These are phyloP conservation scores for Oeneis ivallda DNA, from an alignment of 2,888 invertebrate genomes.

Conservation along the genomic window DNA sequence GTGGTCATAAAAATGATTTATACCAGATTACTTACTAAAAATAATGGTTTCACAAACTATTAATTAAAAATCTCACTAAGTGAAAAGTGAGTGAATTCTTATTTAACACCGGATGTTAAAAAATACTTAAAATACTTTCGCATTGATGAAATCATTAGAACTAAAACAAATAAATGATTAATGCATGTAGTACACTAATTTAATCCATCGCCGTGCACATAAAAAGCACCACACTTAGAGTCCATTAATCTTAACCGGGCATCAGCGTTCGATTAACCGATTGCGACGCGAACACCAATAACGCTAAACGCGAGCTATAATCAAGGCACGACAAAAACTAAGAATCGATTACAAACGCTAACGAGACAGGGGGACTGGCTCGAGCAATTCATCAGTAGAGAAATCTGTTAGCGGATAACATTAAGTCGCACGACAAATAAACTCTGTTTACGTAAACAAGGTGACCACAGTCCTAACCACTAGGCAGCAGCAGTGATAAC, in stretches of 20 bases:
- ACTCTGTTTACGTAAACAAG: not conserved
- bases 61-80: not conserved
- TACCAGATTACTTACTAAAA: not conserved
- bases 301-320: slow-evolving; percentile 37
- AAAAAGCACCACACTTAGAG: slow-evolving; percentile 31
- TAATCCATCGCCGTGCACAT: slow-evolving; percentile 25
- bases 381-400: slow-evolving; percentile 53
- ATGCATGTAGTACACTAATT: slow-evolving; percentile 27
- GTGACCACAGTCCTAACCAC: no score
- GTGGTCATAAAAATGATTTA: not conserved
- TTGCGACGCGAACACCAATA: slow-evolving; percentile 36
- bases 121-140: not conserved
- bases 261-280: slow-evolving; percentile 35
- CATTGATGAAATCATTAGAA: slow-evolving; percentile 8
- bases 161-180: slow-evolving; percentile 21
- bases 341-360: slow-evolving; percentile 47
- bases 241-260: slow-evolving; percentile 37
- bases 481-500: no score
- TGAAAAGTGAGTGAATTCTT: not conserved
- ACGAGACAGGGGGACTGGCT: slow-evolving; percentile 53
- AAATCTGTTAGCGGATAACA: slow-evolving; percentile 45
- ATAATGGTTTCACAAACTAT: not conserved
- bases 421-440: not conserved
- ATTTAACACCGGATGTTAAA: slow-evolving; percentile 12
- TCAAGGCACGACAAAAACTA: slow-evolving; percentile 41